Base-by-base conservation (phyloP, 2,888 invertebrate genomes). In the Aleiodes testaceus region DNA sequence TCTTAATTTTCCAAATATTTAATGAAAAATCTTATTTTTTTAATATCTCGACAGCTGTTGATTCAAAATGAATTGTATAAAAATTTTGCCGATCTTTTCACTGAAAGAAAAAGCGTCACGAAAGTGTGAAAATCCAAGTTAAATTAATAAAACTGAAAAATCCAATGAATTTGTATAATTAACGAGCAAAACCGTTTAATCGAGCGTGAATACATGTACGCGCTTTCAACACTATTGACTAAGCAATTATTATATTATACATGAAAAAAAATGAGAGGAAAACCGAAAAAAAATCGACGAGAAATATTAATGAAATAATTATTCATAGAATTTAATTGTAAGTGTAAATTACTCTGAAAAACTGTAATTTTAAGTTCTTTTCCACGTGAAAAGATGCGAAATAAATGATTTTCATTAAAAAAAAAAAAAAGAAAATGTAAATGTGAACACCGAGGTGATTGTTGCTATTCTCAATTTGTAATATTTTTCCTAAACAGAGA, bases 401-500 rank as follows among this genome's bases (percentile, higher is more conserved):
- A 18, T 22, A 26, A 53, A 42, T 16, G 14, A 42, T 16, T 59
- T 18, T 36, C 7, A 36, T 36, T 36, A 26, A 26, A 26, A 11
- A 36, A 36, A 36, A 6, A 16, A 36, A 42, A 59, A 11, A 11
- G 42, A 7, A 59, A 11, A 36, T 59, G 36, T 59, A 36, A 9
- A 59, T 59, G 59, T 59, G 9, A 36, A 59, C 59, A 42, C 59
- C 59, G 59, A 18, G 59, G 59, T 49, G 49, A 30, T 50, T 18
- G 16, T 50, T 50, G 42, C 42, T 16, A 59, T 22, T 18, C 47
- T 52, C 70, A 45, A 47, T 70, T 70, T 70, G 65, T 70, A 70
- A 65, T 55, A 70, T 65, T 70, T 65, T 64, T 53, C 52, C 69
- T 53, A 65, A 11, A 9, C 36, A 7, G 36, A 36, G n/a, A 36